Evolutionary conservation across 1,140 invertebrate genomes (phyloP).

Genomic region (Neodiprion lecontei): DNA sequence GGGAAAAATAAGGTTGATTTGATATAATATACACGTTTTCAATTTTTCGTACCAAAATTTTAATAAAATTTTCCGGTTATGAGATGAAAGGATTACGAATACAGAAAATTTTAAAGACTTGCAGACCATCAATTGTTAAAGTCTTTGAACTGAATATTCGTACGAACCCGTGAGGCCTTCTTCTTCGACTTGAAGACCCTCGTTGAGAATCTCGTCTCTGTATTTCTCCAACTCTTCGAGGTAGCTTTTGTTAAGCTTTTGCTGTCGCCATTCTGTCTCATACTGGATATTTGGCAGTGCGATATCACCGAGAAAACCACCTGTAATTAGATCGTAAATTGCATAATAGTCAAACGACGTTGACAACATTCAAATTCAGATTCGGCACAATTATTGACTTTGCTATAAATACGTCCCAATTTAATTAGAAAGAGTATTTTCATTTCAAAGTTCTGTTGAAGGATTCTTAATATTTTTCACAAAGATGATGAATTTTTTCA

Average conservation of each 20-base stretch:
- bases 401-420: too few species aligned
- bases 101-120: background rate
- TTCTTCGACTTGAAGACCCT: slow-evolving; percentile 82
- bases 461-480: too few species aligned
- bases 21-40: too few species aligned
- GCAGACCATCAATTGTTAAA: too few species aligned
- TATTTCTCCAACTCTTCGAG: slow-evolving; percentile 78
- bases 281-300: slow-evolving; percentile 74
- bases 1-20: too few species aligned
- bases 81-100: too few species aligned
- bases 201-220: slow-evolving; percentile 78
- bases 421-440: too few species aligned
- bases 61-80: too few species aligned
- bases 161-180: slow-evolving; percentile 73
- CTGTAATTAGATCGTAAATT: slow-evolving; percentile 60
- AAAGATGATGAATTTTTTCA: too few species aligned
- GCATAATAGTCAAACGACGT: background rate
- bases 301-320: slow-evolving; percentile 81
- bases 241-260: slow-evolving; percentile 69
- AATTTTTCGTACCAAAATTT: too few species aligned
- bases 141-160: background rate
- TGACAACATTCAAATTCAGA: background rate
- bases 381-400: too few species aligned
- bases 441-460: too few species aligned
- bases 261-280: slow-evolving; percentile 62